Evolutionary conservation across 2,113 vertebrate genomes (phyloP), one percentile per base, ranked within the genome.

Genomic region (Parus major): DNA sequence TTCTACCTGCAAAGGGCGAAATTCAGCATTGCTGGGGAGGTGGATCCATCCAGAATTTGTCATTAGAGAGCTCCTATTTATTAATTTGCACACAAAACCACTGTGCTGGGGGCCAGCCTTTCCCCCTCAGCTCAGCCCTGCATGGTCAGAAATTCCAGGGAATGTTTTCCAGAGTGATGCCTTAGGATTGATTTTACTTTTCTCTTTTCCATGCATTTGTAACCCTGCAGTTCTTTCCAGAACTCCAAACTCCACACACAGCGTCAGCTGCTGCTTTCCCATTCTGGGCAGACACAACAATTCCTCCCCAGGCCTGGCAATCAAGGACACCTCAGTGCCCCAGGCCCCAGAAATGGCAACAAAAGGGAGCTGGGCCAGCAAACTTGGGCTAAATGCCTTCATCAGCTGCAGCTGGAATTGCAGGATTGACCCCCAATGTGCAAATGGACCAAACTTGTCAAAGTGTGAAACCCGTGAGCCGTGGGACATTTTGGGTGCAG

Each of bases 161-260:
- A 31, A 6, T 41, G 4, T 53, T 36, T 71, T 65, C 60, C 42
- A 29, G 61, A 68, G 61, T 17, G 35, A 8, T n/a, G 15, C 19
- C 0, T 31, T 0, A 36, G 50, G 33, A 15, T 66, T 10, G 33
- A 15, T 66, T 10, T 46, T 0, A 46, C 2, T 79, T 35, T 79
- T 55, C 0, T 19, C 5, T 79, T 79, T 47, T 4, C 5, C 31
- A n/a, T 14, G 0, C 0, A 7, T 29, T 3, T 65, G 15, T 7
- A 4, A 5, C 1, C 39, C 61, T 44, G 39, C 49, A 64, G 39
- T 1, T 64, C 47, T 42, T 18, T 1, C 39, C 39, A 39, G 39
- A 42, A n/a, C 75, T 42, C 59, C 2, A 4, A 50, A 8, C 59
- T 5, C 47, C 75, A 64, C 8, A 15, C 20, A 1, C 47, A 42